Percentiles rank a stretch among this genome's conserved stretches.
phyloP scores from a whole-genome alignment of 2,888 invertebrate genomes.

The Agrochola litura region DNA sequence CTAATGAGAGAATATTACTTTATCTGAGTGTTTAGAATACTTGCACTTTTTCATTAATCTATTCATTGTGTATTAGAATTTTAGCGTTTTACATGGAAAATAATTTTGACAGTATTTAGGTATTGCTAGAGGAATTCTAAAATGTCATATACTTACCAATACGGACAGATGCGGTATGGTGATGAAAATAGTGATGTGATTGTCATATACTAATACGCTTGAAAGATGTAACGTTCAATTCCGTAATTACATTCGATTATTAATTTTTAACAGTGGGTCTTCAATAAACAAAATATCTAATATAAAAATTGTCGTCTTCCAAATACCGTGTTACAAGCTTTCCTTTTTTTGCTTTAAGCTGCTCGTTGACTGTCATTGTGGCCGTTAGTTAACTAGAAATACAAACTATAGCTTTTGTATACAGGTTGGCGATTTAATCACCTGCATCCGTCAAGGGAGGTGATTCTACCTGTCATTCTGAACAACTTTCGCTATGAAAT shows the following conservation, averaged over 20 bases:
- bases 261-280: background rate
- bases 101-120: background rate
- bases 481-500: too few species aligned
- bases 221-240: background rate
- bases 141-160: too few species aligned
- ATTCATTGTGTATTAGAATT: background rate
- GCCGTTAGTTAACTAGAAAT: background rate
- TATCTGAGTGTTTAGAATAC: background rate
- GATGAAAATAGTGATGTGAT: background rate
- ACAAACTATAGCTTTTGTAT: background rate
- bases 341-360: background rate
- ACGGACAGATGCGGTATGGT: background rate
- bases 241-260: background rate
- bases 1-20: conserved; percentile 12
- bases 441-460: too few species aligned
- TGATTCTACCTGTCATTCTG: too few species aligned
- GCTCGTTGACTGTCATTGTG: background rate
- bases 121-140: background rate
- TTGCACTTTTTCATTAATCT: background rate
- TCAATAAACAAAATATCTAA: background rate
- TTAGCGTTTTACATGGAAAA: background rate
- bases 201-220: too few species aligned
- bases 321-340: background rate
- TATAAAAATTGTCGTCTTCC: background rate
- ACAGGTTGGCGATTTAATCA: too few species aligned